Evolutionary conservation across 2,113 vertebrate species (phyloP).

Genomic region (Rhagologus leucostigma): DNA sequence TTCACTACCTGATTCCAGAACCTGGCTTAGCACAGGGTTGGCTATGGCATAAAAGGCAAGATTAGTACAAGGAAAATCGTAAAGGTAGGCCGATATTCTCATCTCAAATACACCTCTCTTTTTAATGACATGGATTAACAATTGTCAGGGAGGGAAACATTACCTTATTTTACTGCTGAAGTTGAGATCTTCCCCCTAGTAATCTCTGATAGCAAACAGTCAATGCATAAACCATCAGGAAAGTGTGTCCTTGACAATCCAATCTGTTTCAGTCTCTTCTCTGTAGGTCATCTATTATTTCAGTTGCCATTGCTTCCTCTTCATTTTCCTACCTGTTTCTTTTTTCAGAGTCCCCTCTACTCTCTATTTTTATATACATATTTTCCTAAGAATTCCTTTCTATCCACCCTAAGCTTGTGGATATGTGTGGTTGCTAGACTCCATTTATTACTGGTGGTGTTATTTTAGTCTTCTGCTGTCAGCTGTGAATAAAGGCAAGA

Average conservation of each 20-base stretch:
- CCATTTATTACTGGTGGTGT: not conserved
- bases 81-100: not conserved
- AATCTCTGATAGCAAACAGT: not conserved
- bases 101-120: not conserved
- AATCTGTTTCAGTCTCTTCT: not conserved
- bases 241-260: not conserved
- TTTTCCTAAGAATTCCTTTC: not conserved
- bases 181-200: not conserved
- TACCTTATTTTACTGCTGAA: not conserved
- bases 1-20: not conserved
- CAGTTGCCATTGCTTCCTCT: not conserved
- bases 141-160: not conserved
- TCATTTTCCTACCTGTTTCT: not conserved
- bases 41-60: not conserved
- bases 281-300: not conserved
- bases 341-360: not conserved
- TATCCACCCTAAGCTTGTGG: not conserved
- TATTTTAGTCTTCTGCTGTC: not conserved
- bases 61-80: not conserved
- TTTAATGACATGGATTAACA: not conserved
- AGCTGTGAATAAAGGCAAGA: not conserved
- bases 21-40: not conserved
- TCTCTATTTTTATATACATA: not conserved
- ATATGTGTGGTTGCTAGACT: not conserved
- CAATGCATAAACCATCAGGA: not conserved